Conservation (phyloP, 2,113 vertebrate species). For the Pionites leucogaster region DNA sequence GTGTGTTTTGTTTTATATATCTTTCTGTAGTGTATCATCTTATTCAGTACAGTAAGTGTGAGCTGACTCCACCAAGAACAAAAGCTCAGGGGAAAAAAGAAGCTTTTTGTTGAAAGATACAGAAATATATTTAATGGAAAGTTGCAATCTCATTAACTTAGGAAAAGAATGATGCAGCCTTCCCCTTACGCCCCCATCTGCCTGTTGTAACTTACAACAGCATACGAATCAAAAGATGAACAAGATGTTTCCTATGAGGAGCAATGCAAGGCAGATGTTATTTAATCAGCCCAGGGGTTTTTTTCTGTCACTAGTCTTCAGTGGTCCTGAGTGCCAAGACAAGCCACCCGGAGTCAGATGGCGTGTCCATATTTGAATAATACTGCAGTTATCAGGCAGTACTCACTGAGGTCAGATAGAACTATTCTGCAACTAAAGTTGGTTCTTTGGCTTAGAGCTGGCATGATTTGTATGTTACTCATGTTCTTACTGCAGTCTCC, state of each 20-base stretch:
- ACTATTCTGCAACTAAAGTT: not conserved
- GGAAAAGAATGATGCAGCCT: not conserved
- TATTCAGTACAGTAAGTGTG: not conserved
- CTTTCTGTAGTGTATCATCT: not conserved
- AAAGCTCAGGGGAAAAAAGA: not conserved
- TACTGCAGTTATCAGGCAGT: not conserved
- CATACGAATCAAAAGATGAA: not conserved
- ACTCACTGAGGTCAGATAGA: not conserved
- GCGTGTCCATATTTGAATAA: not conserved
- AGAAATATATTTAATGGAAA: not conserved
- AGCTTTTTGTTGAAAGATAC: not conserved
- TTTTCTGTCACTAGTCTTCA: not conserved
- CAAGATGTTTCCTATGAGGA: not conserved
- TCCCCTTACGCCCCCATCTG: not conserved
- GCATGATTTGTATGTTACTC: not conserved
- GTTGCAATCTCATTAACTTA: not conserved
- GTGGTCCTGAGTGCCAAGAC: not conserved
- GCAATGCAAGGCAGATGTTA: not conserved
- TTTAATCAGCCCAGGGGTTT: not conserved
- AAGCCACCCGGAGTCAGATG: not conserved
- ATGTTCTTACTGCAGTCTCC: not conserved
- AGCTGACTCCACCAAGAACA: not conserved
- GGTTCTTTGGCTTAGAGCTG: not conserved
- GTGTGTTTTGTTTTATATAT: not conserved
- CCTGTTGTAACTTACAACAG: not conserved